A percentile compares a stretch with the other conserved stretches of the same genome.
Evolutionary conservation across 2,888 invertebrate species (phyloP).

Genomic region (Theretra japonica): DNA sequence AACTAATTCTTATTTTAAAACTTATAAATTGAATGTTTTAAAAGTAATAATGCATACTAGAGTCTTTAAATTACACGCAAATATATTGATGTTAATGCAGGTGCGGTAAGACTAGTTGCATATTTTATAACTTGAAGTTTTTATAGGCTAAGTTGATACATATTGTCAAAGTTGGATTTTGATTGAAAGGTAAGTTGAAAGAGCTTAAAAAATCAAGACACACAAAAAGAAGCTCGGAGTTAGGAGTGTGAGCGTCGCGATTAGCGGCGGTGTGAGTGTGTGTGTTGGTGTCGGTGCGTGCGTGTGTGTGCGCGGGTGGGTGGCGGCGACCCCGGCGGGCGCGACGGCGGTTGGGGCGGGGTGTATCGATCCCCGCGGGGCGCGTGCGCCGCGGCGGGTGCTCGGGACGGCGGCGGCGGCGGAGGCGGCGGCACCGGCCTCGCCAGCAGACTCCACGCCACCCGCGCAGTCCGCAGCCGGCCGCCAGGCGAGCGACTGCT

Average conservation of each 20-base stretch:
- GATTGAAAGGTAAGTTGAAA: constrained; percentile 33
- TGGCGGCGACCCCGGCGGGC: constrained; percentile 58
- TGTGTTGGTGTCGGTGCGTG: constrained; percentile 45
- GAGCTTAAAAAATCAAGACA: constrained; percentile 64
- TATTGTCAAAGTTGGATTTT: not conserved
- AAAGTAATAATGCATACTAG: not conserved
- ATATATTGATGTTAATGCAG: not conserved
- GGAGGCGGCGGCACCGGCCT: constrained; percentile 55
- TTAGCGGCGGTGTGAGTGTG: constrained; percentile 46
- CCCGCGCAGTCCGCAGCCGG: constrained; percentile 81
- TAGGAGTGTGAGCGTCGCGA: constrained; percentile 55
- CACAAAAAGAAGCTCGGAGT: constrained; percentile 53
- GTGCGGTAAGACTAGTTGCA: not conserved
- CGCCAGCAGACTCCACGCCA: constrained; percentile 58
- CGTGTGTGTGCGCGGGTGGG: constrained; percentile 51
- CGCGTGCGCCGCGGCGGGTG: constrained; percentile 74
- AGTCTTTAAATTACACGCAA: not conserved
- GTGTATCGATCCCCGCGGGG: constrained; percentile 80
- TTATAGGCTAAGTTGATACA: not conserved
- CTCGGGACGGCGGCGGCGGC: constrained; percentile 62
- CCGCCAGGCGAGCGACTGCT: constrained; percentile 75
- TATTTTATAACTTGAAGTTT: not conserved
- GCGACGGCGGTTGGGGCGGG: constrained; percentile 71
- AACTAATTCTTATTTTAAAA: no score
- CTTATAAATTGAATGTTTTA: no score